phyloP scores from a whole-genome alignment of 2,797 vertebrate genomes.

The Arctocebus calabarensis region DNA sequence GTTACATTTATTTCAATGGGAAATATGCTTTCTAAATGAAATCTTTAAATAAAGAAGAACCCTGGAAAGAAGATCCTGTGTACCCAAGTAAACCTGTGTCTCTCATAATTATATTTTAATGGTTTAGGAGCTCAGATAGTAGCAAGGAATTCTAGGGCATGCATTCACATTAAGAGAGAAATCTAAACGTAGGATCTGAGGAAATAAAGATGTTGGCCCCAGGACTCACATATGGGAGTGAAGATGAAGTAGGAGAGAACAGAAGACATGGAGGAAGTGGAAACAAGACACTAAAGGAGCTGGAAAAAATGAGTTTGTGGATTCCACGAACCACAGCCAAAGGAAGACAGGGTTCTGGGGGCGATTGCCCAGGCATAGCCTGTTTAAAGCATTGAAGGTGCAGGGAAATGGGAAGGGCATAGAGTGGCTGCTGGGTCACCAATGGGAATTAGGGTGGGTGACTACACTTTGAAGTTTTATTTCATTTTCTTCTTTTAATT shows the following conservation, averaged over 20 bases:
- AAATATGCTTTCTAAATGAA: background rate
- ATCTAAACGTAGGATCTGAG: background rate
- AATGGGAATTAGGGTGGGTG: accelerated
- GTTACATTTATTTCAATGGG: background rate
- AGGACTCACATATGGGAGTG: background rate
- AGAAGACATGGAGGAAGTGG: background rate
- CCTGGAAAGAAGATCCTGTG: background rate
- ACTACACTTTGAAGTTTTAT: background rate
- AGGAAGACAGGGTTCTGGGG: background rate
- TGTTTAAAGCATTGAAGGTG: background rate
- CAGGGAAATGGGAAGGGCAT: background rate
- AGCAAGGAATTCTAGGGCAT: background rate
- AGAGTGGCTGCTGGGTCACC: too few species aligned
- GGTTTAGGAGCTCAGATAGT: background rate
- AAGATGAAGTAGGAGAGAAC: background rate
- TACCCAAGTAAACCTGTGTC: background rate
- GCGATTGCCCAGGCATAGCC: accelerated
- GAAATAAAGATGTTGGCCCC: background rate
- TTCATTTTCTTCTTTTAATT: background rate
- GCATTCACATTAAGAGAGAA: background rate
- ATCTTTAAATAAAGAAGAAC: background rate
- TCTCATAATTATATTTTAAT: background rate
- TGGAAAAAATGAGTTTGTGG: background rate
- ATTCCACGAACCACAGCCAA: accelerated
- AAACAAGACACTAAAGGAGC: background rate